Percentiles rank a stretch among this genome's conserved stretches.
Evolutionary conservation across 2,888 invertebrate genomes (phyloP).

Genomic region (Sisyra nigra): DNA sequence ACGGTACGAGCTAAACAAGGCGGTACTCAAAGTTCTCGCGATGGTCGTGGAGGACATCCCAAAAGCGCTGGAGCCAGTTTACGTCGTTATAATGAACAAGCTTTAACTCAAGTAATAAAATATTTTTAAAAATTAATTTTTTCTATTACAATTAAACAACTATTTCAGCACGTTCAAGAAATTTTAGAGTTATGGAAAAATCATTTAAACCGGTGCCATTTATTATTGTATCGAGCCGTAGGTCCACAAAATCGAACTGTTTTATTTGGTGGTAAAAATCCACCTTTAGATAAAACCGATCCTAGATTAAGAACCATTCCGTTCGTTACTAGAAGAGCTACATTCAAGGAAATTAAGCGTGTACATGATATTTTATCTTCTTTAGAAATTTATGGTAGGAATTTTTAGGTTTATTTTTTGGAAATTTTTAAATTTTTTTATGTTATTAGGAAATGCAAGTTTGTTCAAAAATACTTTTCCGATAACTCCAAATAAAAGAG

Average conservation of each 20-base stretch:
- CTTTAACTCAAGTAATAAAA: slow-evolving; percentile 47
- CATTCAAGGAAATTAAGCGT: slow-evolving; percentile 61
- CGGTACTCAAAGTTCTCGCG: slow-evolving; percentile 51
- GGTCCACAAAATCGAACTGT: slow-evolving; percentile 53
- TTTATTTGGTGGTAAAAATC: slow-evolving; percentile 56
- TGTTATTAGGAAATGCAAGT: slow-evolving; percentile 3
- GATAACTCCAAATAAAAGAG: slow-evolving; percentile 5
- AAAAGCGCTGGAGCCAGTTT: slow-evolving; percentile 70
- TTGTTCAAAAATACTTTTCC: slow-evolving; percentile 4
- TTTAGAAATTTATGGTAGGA: slow-evolving; percentile 49
- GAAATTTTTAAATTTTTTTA: slow-evolving; percentile 7
- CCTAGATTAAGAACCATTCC: slow-evolving; percentile 51
- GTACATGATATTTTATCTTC: slow-evolving; percentile 52
- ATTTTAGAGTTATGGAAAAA: slow-evolving; percentile 50
- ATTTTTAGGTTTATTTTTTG: slow-evolving; percentile 5
- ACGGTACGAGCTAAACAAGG: slow-evolving; percentile 74
- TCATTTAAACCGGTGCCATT: slow-evolving; percentile 45
- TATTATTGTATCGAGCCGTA: slow-evolving; percentile 62
- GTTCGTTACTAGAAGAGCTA: slow-evolving; percentile 67
- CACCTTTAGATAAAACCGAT: slow-evolving; percentile 47
- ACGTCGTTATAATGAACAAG: slow-evolving; percentile 62
- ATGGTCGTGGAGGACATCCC: slow-evolving; percentile 40
- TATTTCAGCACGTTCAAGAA: slow-evolving; percentile 55
- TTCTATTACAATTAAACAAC: slow-evolving; percentile 7
- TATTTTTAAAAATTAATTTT: background rate